Evolutionary conservation across 2,888 invertebrate species (phyloP).

Genomic region (Aethes cnicana): DNA sequence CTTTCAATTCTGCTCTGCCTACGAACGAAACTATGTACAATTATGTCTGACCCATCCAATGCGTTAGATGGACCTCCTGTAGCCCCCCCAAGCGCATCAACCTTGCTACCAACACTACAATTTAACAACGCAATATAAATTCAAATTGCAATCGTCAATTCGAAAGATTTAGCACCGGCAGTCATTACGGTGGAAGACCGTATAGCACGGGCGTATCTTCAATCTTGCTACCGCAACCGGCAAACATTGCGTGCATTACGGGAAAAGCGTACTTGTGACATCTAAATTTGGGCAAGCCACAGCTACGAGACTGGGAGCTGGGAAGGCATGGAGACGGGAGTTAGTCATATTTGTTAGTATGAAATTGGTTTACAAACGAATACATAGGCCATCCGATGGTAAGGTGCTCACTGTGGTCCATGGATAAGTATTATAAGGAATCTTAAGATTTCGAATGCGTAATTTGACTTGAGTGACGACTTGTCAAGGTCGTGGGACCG

Average conservation of each 20-base stretch:
- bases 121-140: conserved; percentile 36
- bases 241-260: conserved; percentile 73
- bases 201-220: conserved; percentile 73
- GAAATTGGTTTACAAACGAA: too few species aligned
- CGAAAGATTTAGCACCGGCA: conserved; percentile 27
- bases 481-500: too few species aligned
- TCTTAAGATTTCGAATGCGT: too few species aligned
- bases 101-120: conserved; percentile 18
- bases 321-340: conserved; percentile 16
- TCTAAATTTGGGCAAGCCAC: conserved; percentile 80
- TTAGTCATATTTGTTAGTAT: too few species aligned
- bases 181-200: conserved; percentile 57
- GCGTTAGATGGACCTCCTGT: too few species aligned
- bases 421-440: too few species aligned
- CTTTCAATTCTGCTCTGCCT: too few species aligned
- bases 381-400: too few species aligned
- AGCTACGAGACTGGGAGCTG: conserved; percentile 44
- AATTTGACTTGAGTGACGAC: too few species aligned
- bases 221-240: conserved; percentile 63
- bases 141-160: conserved; percentile 38
- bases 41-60: too few species aligned
- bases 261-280: conserved; percentile 77
- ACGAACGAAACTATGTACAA: too few species aligned
- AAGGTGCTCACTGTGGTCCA: too few species aligned
- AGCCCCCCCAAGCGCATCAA: background rate